These are phyloP conservation scores for Strigops habroptila DNA, from an alignment of 2,113 vertebrate genomes.

Conservation along the genomic window DNA sequence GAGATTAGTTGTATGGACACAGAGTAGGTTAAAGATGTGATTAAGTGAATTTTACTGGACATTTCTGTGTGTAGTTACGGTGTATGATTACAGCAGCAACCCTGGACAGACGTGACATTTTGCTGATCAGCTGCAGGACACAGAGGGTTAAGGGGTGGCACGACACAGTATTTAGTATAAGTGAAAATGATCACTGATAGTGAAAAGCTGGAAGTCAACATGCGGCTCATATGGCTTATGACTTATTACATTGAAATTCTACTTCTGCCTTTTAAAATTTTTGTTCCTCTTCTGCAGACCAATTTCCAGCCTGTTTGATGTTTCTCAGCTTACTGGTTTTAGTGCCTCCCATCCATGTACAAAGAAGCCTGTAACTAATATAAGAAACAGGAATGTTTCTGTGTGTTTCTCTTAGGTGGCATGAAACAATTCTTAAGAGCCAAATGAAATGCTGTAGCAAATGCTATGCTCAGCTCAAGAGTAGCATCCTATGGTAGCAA, in stretches of 20 bases:
- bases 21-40: not conserved
- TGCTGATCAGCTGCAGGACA: not conserved
- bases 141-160: not conserved
- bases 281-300: not conserved
- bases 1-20: not conserved
- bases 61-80: not conserved
- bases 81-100: not conserved
- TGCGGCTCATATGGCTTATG: not conserved
- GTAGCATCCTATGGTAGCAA: not conserved
- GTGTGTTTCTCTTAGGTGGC: not conserved
- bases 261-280: not conserved
- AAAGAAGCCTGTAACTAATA: not conserved
- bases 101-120: not conserved
- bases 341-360: not conserved
- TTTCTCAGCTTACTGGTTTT: not conserved
- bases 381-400: not conserved
- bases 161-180: not conserved
- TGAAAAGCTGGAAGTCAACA: not conserved
- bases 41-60: not conserved
- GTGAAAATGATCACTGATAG: not conserved
- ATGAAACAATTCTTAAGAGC: not conserved
- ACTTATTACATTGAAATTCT: not conserved
- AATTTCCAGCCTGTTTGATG: not conserved
- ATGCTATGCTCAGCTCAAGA: not conserved
- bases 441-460: not conserved